Evolutionary conservation across 2,797 vertebrate species (phyloP).

Genomic region (Gephyroberyx darwinii): DNA sequence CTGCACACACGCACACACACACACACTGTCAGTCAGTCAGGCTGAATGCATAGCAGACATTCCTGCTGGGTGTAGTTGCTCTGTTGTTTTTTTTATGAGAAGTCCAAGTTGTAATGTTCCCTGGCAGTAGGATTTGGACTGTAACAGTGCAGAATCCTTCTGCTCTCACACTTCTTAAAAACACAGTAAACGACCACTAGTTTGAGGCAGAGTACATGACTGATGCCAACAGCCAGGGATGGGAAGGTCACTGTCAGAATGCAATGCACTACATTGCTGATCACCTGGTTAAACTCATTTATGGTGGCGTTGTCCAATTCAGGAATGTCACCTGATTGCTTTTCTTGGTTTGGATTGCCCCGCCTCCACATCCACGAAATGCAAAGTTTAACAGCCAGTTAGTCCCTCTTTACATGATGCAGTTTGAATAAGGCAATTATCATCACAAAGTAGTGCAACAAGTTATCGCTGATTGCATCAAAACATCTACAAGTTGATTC

Average conservation of each 20-base stretch:
- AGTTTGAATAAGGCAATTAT: not conserved
- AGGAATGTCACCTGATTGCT: slow-evolving; percentile 48
- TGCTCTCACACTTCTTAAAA: slow-evolving; percentile 48
- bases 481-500: slow-evolving; percentile 23
- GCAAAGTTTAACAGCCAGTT: too few species aligned
- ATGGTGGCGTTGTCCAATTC: too few species aligned
- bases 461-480: not conserved
- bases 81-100: slow-evolving; percentile 51
- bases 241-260: too few species aligned
- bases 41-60: slow-evolving; percentile 73
- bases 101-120: slow-evolving; percentile 63
- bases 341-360: slow-evolving; percentile 21
- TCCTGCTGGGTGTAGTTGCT: slow-evolving; percentile 66
- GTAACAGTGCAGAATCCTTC: slow-evolving; percentile 23
- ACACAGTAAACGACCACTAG: slow-evolving; percentile 35
- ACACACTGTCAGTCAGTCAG: slow-evolving; percentile 35
- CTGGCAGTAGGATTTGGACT: slow-evolving; percentile 65
- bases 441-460: too few species aligned
- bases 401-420: slow-evolving; percentile 13
- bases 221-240: too few species aligned
- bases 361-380: not conserved
- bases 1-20: slow-evolving; percentile 1
- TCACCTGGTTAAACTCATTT: too few species aligned
- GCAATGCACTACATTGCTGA: too few species aligned
- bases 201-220: too few species aligned